Evolutionary conservation across 1,140 invertebrate genomes (phyloP), one percentile per base, ranked within the genome.

Genomic region (Heliconius hermathena): DNA sequence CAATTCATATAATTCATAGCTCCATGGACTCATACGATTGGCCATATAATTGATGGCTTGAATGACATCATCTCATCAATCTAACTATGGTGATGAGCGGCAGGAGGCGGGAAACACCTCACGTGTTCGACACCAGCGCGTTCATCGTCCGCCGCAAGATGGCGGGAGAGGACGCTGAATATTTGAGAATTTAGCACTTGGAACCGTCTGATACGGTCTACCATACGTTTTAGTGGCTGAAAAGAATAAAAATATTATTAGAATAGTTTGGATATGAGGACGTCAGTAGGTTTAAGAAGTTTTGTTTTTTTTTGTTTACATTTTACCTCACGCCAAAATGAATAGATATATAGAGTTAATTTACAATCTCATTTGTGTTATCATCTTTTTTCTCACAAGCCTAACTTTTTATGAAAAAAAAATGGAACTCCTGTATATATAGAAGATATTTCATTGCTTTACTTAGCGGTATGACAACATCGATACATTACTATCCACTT

Each of bases 161-260:
- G 99, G 92, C 99, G 99, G 94, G 99, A 99, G 41, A 99, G 95
- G 66, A 99, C 98, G 26, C 99, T 98, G 95, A 99, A 99, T 80
- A 99, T 99, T 95, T 99, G 99, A 72, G 98, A 99, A 95, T 99
- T 99, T 66, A 99, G 95, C 79, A 99, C 98, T 95, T 99, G 99
- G 95, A 99, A 99, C 77, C 99, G 96, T 74, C 99, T 96, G 85
- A 99, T 99, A 82, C 99, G 96, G 94, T 99, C 99, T 72, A 99
- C 98, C 98, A 99, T 99, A 78, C 97, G 96, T 89, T 99, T 99
- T 83, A 99, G 95, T 85, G 98, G 97, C 98, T 99, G 90, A 85
- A 72, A 72, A 22, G 13, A 66, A n/a, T 11, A n/a, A 13, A 13
- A 57, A 57, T 22, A 57, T 57, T n/a, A 22, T 52, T 52, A 52